Percentiles rank a stretch among this genome's conserved stretches.
Conservation (phyloP, 2,888 invertebrate species). For the Helicoverpa assulta region DNA sequence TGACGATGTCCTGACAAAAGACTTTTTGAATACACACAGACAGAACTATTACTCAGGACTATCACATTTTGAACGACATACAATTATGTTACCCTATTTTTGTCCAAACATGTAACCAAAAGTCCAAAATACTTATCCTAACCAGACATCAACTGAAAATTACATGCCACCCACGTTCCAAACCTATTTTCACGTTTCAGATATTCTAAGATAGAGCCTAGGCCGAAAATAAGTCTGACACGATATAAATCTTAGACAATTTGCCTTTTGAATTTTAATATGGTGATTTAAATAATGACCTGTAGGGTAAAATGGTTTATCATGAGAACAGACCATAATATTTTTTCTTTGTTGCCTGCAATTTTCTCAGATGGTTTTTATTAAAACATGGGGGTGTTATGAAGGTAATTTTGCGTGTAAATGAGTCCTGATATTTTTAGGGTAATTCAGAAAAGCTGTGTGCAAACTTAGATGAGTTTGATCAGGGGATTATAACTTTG, state of each 20-base stretch:
- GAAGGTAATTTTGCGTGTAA: not conserved
- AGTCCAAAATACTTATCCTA: constrained; percentile 24
- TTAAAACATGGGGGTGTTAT: not conserved
- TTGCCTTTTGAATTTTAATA: constrained; percentile 49
- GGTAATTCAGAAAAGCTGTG: not conserved
- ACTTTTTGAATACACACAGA: no score
- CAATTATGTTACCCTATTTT: not conserved
- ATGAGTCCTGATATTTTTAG: not conserved
- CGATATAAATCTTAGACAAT: constrained; percentile 43
- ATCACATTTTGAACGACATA: no score
- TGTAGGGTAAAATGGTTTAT: constrained; percentile 9
- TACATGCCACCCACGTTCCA: constrained; percentile 37
- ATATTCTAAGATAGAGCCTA: constrained; percentile 39
- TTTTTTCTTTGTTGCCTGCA: not conserved
- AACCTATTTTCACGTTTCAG: constrained; percentile 36
- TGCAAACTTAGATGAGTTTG: not conserved
- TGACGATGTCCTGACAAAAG: no score
- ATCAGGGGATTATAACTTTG: no score
- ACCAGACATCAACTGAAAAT: constrained; percentile 8
- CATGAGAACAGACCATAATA: not conserved
- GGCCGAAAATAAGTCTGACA: constrained; percentile 31
- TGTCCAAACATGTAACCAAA: not conserved
- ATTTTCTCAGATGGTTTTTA: not conserved
- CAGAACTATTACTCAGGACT: no score
- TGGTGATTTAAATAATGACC: constrained; percentile 36